These are phyloP conservation scores for Athene cunicularia DNA, from an alignment of 2,113 vertebrate species.

Conservation along the genomic window DNA sequence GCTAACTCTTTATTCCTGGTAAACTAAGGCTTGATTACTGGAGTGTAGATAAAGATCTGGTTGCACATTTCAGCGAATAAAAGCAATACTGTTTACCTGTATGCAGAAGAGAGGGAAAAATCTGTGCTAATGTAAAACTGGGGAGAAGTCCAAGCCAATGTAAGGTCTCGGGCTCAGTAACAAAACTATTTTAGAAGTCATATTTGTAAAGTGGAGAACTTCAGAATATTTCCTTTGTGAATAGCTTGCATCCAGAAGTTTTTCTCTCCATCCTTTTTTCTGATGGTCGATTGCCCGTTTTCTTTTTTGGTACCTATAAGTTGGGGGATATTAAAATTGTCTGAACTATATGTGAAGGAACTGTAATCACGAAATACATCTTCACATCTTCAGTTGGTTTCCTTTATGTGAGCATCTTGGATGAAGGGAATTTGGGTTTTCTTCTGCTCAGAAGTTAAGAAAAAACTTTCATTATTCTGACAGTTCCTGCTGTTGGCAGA, in stretches of 20 bases:
- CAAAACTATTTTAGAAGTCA: not conserved
- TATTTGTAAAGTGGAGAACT: not conserved
- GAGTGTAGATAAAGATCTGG: not conserved
- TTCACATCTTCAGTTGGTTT: not conserved
- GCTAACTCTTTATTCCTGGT: not conserved
- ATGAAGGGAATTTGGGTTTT: not conserved
- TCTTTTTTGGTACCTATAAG: not conserved
- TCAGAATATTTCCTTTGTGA: not conserved
- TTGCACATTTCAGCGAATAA: not conserved
- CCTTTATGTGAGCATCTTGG: not conserved
- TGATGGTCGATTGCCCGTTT: not conserved
- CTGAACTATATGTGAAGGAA: not conserved
- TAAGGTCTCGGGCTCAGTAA: not conserved
- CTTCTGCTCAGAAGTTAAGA: not conserved
- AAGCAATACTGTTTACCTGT: not conserved
- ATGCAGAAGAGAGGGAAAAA: not conserved
- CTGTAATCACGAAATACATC: fast-evolving
- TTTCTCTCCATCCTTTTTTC: not conserved
- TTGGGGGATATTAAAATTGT: not conserved
- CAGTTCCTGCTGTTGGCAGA: not conserved
- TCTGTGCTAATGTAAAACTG: not conserved
- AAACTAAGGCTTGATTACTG: not conserved
- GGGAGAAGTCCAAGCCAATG: not conserved
- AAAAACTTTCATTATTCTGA: not conserved
- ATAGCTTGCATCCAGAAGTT: not conserved